These are phyloP conservation scores for Limenitis camilla DNA, from an alignment of 2,888 invertebrate genomes.

Conservation along the genomic window DNA sequence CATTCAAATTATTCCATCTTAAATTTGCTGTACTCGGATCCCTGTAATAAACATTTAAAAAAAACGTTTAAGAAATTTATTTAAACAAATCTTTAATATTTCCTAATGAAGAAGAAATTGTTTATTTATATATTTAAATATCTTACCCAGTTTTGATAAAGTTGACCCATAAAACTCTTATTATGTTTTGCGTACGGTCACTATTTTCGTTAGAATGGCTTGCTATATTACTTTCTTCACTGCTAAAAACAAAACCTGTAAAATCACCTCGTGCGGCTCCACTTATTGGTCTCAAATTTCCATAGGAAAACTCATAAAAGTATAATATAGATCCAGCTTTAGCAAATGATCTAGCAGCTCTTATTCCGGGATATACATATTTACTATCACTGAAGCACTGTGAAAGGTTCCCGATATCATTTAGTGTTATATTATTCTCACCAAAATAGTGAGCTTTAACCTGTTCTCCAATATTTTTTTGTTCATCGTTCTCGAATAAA, in stretches of 20 bases:
- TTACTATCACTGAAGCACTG: conserved; percentile 46
- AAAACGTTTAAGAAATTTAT: no score
- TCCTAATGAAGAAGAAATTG: no score
- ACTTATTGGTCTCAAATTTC: conserved; percentile 38
- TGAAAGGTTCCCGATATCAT: conserved; percentile 33
- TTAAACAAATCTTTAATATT: no score
- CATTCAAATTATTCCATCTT: conserved; percentile 36
- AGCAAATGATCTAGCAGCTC: conserved; percentile 42
- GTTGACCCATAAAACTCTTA: conserved; percentile 51
- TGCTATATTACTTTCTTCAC: conserved; percentile 19
- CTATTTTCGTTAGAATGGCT: conserved; percentile 18
- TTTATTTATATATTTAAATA: conserved; percentile 1
- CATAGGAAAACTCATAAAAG: conserved; percentile 73
- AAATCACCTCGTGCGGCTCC: conserved; percentile 74
- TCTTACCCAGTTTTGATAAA: conserved; percentile 72
- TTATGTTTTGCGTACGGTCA: conserved; percentile 23
- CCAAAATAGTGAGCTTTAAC: conserved; percentile 47
- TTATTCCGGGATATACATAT: conserved; percentile 45
- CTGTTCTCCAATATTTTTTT: conserved; percentile 29
- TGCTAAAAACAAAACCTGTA: conserved; percentile 66
- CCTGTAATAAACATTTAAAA: conserved; percentile 30
- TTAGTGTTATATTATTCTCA: conserved; percentile 31
- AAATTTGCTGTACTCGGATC: conserved; percentile 34
- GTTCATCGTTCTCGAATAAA: conserved; percentile 30
- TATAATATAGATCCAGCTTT: conserved; percentile 59